Base-by-base conservation (phyloP, 2,113 vertebrate genomes). In the Rynchops niger region DNA sequence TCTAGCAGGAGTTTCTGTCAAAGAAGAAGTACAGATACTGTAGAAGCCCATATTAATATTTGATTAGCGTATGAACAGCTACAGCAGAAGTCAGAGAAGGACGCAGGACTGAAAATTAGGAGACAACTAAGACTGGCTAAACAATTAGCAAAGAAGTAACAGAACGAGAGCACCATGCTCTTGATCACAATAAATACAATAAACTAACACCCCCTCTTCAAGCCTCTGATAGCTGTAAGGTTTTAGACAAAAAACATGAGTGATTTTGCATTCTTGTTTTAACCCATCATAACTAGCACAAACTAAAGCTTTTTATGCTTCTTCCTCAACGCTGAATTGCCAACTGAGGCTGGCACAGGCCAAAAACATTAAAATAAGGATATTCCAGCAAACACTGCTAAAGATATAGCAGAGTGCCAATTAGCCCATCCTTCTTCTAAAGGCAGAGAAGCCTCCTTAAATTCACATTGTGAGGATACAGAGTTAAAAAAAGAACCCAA, bases 1-100 rank as follows among this genome's bases (percentile, higher is more conserved):
- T 96, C 92, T 91, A 96, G 87, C 83, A 95, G 88, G 80, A 95
- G 81, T 43, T 91, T 96, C 96, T 97, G 91, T 95, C 96, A 96
- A 96, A 95, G 96, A 93, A 96, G 94, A 95, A 96, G 95, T 79
- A 95, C 93, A 94, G 86, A 95, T 72, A 92, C 88, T 92, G 91
- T 92, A 93, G 94, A 79, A 71, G 90, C 66, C 79, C 76, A 17
- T 72, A 93, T 86, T 90, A 95, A 90, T 92, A 56, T 7, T 29
- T 2, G 2, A 56, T 89, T 95, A 95, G 91, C 49, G 42, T 61
- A 74, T 70, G 61, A 95, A 93, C 30, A 90, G 42, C 85, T 97
- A 78, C 18, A 19, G 80, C 42, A 92, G 50, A 58, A 77, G 42
- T 40, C 81, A 92, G 56, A 95, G 74, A 36, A 61, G 34, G 65